These are phyloP conservation scores for Laupala kohalensis DNA, from an alignment of 1,140 invertebrate genomes.

Conservation along the genomic window DNA sequence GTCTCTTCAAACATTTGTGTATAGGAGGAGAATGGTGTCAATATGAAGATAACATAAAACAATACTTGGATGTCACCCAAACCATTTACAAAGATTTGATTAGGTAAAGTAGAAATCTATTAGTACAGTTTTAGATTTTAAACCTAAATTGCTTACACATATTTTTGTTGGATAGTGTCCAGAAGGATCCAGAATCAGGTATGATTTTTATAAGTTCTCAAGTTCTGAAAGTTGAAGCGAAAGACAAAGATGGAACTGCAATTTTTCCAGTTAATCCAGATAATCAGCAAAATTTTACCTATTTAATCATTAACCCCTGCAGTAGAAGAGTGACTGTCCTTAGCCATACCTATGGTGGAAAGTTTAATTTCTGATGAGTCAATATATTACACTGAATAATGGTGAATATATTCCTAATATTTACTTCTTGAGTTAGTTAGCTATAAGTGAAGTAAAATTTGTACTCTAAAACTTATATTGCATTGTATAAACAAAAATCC, in stretches of 20 bases:
- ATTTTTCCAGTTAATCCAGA: conserved; percentile 27
- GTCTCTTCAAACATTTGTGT: conserved; percentile 41
- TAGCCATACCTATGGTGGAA: conserved; percentile 8
- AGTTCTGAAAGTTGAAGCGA: conserved; percentile 29
- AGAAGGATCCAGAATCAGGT: conserved; percentile 15
- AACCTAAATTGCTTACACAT: neutral
- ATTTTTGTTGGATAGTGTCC: conserved; percentile 7
- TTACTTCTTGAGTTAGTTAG: too few species aligned
- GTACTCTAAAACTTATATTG: too few species aligned
- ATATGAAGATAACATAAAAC: conserved; percentile 41
- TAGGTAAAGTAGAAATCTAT: conserved; percentile 29
- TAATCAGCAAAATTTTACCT: conserved; percentile 32
- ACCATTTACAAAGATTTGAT: conserved; percentile 46
- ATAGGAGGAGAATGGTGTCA: conserved; percentile 47
- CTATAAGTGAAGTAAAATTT: too few species aligned
- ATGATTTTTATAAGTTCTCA: conserved; percentile 26
- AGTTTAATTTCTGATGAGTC: neutral
- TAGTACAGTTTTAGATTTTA: neutral
- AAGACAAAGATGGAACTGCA: conserved; percentile 21
- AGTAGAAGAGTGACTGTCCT: conserved; percentile 3
- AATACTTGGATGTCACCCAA: conserved; percentile 41
- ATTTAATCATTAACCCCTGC: conserved; percentile 27
- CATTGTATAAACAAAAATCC: too few species aligned
- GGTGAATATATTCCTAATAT: too few species aligned
- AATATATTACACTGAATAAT: neutral